Evolutionary conservation across 1,140 invertebrate genomes (phyloP), one percentile per base, ranked within the genome.

Genomic region (Sminthurinus signatus): DNA sequence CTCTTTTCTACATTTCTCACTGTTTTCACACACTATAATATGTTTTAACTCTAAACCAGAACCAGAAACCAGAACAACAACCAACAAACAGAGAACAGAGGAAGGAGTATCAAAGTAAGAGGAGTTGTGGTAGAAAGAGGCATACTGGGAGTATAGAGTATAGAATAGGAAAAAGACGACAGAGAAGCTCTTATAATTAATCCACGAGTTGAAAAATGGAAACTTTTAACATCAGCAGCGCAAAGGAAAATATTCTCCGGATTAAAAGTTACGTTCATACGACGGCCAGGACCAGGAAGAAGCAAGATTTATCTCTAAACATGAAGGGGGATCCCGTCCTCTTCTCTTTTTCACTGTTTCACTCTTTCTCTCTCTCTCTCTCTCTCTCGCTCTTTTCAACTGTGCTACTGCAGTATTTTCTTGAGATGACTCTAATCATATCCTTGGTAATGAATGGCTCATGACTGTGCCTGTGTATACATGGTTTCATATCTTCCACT

Each of bases 131-230:
- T 36, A 36, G 32, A 5, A 43, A 19, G 43, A 36, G 27, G 39
- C 15, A 56, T 31, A 48, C 1, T 14, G 2, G 19, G 8, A 25
- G 42, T 23, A n/a, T 43, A 15, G n/a, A 29, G 10, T 43, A 44
- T 21, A 50, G 57, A 14, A 52, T 12, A 3, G n/a, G 25, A 52
- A 31, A 44, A 27, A 44, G 39, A 28, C 56, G 25, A 39, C n/a
- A 27, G 31, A 25, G 25, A 28, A 42, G 32, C 60, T 61, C 50
- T 54, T 61, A 61, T 61, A 61, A 61, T 61, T 61, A 61, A 61
- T 52, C 48, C 60, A 61, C n/a, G 50, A 60, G 44, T n/a, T 61
- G 60, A 61, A 61, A 61, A 61, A 61, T 61, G 60, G 50, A 61
- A 61, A 61, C 60, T 61, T 61, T 61, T 61, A 61, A 61, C 60